These are phyloP conservation scores for Cephalopterus ornatus DNA, from an alignment of 2,113 vertebrate genomes.

Conservation along the genomic window DNA sequence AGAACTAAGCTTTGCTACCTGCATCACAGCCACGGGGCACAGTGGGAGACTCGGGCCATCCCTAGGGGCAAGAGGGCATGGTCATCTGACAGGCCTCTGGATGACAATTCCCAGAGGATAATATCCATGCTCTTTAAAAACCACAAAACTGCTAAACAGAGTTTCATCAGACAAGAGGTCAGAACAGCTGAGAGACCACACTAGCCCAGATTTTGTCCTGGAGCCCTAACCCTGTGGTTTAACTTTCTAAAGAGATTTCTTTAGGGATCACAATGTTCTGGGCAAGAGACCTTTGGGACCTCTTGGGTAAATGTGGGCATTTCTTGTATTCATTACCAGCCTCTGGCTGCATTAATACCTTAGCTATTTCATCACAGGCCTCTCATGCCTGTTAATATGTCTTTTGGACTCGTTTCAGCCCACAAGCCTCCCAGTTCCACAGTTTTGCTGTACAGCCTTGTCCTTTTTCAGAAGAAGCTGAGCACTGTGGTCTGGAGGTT, in stretches of 20 bases:
- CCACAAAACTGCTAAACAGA: background rate
- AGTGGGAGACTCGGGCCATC: background rate
- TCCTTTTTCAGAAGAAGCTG: constrained; percentile 49
- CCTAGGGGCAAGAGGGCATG: background rate
- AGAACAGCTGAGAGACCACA: background rate
- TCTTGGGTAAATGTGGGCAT: constrained; percentile 64
- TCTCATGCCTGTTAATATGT: constrained; percentile 48
- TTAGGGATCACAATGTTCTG: constrained; percentile 64
- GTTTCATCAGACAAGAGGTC: background rate
- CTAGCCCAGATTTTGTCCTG: background rate
- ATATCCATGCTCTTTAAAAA: background rate
- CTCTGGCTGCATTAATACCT: constrained; percentile 49
- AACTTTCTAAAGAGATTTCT: constrained; percentile 47
- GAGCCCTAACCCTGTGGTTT: background rate
- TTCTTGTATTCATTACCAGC: constrained; percentile 56
- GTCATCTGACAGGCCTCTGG: background rate
- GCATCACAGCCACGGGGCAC: background rate
- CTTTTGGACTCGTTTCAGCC: constrained; percentile 60
- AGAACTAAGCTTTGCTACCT: background rate
- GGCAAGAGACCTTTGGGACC: constrained; percentile 55
- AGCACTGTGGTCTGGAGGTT: constrained; percentile 18
- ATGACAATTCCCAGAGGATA: background rate
- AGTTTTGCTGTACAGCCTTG: constrained; percentile 3
- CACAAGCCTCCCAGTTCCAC: background rate
- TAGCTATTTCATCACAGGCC: constrained; percentile 45